These are phyloP conservation scores for Mythimna impura DNA, from an alignment of 2,888 invertebrate genomes.

Conservation along the genomic window DNA sequence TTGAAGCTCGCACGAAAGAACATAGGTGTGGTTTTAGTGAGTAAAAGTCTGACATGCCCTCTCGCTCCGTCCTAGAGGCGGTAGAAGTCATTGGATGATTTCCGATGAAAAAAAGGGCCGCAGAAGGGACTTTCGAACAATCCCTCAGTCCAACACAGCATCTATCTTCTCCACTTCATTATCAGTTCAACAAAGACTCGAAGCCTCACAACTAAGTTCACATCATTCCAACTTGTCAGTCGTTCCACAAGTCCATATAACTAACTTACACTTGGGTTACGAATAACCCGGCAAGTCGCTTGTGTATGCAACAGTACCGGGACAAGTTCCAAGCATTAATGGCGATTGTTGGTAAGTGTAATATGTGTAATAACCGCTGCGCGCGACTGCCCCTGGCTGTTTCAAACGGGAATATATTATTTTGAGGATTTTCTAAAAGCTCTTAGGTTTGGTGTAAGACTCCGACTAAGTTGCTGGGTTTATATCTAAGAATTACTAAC, in stretches of 20 bases:
- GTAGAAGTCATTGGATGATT: too few relatives aligned
- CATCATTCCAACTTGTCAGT: constrained; percentile 46
- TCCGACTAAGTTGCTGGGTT: neutral
- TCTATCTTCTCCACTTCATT: constrained; percentile 36
- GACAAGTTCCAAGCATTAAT: constrained; percentile 82
- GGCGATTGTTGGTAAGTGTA: constrained; percentile 87
- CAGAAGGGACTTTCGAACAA: too few relatives aligned
- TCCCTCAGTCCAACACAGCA: constrained; percentile 6
- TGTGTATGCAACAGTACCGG: constrained; percentile 83
- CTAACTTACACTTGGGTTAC: constrained; percentile 69
- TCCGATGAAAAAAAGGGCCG: too few relatives aligned
- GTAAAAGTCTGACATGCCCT: too few relatives aligned
- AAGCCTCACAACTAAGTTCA: constrained; percentile 33
- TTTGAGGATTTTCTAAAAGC: constrained; percentile 54
- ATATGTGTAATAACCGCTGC: constrained; percentile 83
- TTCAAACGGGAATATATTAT: constrained; percentile 42
- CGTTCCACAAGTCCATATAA: constrained; percentile 47
- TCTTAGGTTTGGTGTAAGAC: constrained; percentile 17
- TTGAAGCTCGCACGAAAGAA: too few relatives aligned
- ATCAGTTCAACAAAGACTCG: constrained; percentile 48
- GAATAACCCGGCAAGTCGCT: constrained; percentile 80
- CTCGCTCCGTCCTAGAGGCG: too few relatives aligned
- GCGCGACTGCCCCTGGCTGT: constrained; percentile 48
- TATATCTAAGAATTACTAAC: too few relatives aligned
- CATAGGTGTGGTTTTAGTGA: too few relatives aligned